phyloP scores from a whole-genome alignment of 2,888 invertebrate genomes.

The Diadegma fenestrale region DNA sequence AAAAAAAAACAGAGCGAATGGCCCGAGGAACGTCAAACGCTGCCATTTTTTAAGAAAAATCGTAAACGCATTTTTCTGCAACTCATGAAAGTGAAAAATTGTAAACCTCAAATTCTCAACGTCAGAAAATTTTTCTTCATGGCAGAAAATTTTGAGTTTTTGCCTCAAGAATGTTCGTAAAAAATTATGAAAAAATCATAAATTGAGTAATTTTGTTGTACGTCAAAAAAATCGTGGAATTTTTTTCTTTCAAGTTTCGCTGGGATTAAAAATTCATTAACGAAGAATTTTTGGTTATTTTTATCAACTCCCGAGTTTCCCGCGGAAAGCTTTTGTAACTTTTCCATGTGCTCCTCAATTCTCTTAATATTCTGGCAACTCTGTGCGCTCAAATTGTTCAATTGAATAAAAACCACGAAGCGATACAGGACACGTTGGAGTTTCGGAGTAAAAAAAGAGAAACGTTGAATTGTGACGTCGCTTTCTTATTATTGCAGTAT shows the following conservation, averaged over 20 bases:
- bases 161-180: too few relatives aligned
- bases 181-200: too few relatives aligned
- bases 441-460: background rate
- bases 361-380: background rate
- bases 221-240: too few relatives aligned
- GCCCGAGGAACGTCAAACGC: too few relatives aligned
- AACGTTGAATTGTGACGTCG: background rate
- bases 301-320: background rate
- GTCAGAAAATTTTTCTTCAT: too few relatives aligned
- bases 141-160: too few relatives aligned
- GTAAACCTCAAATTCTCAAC: too few relatives aligned
- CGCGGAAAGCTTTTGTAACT: background rate
- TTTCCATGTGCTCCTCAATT: background rate
- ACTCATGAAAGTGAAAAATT: too few relatives aligned
- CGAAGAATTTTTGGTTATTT: background rate
- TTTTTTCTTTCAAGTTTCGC: background rate
- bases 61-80: too few relatives aligned
- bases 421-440: background rate
- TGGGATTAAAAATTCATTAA: background rate
- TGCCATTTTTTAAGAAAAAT: too few relatives aligned
- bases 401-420: background rate
- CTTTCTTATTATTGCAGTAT: conserved; percentile 16
- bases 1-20: too few relatives aligned
- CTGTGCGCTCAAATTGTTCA: background rate
- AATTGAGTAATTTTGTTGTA: too few relatives aligned